Evolutionary conservation across 2,797 vertebrate genomes (phyloP).

Genomic region (Clarias pachynema): DNA sequence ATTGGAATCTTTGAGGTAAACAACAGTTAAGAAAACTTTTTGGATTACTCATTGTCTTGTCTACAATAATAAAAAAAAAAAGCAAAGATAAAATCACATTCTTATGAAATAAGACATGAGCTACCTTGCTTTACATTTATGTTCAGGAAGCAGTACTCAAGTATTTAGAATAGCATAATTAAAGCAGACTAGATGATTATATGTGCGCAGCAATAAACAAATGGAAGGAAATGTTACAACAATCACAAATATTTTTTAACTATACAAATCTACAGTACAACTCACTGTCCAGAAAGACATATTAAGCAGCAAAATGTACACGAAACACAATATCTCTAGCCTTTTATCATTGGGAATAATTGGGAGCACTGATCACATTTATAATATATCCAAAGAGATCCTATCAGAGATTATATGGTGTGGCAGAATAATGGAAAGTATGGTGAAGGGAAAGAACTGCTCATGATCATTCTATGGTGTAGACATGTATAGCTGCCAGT

Average conservation of each 20-base stretch:
- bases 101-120: neutral
- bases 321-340: neutral
- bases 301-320: neutral
- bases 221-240: neutral
- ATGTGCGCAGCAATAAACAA: slow-evolving; percentile 6
- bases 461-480: neutral
- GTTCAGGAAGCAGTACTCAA: neutral
- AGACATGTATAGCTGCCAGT: neutral
- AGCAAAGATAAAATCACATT: neutral
- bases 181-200: neutral
- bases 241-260: neutral
- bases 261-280: neutral
- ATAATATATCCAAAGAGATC: neutral
- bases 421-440: neutral
- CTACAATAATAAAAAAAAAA: neutral
- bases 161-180: neutral
- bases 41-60: neutral
- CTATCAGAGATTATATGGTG: neutral
- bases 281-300: neutral
- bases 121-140: neutral
- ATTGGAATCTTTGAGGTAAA: neutral
- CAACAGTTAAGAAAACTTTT: neutral
- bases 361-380: too few species aligned
- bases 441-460: neutral
- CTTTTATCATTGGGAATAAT: neutral